These are phyloP conservation scores for Xylocopa sonorina DNA, from an alignment of 1,140 invertebrate genomes.

Conservation along the genomic window DNA sequence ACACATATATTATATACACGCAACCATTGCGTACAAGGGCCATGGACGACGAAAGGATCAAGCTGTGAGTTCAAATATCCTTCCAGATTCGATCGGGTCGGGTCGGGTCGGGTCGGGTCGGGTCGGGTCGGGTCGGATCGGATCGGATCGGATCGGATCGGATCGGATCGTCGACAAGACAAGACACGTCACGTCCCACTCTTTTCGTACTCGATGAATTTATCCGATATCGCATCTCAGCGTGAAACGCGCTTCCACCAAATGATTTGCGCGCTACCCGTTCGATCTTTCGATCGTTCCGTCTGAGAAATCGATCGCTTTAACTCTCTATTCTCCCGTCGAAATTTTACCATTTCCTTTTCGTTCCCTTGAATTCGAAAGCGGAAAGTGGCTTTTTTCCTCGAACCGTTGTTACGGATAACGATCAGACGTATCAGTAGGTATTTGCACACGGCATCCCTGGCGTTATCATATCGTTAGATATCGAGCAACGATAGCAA, in stretches of 20 bases:
- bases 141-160: background rate
- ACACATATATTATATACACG: background rate
- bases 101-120: background rate
- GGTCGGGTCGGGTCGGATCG: constrained; percentile 2
- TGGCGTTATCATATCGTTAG: constrained; percentile 48
- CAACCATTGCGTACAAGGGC: constrained; percentile 24
- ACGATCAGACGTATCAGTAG: constrained; percentile 9
- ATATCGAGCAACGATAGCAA: constrained; percentile 45
- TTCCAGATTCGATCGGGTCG: constrained; percentile 14
- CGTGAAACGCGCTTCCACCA: too few species aligned
- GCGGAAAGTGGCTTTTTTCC: too few species aligned
- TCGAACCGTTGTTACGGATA: background rate
- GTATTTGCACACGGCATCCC: constrained; percentile 59
- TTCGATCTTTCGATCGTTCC: background rate
- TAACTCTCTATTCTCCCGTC: background rate
- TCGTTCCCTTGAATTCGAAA: background rate
- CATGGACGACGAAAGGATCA: constrained; percentile 78
- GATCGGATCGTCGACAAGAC: too few species aligned
- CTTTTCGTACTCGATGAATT: background rate
- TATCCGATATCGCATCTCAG: too few species aligned
- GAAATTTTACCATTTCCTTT: background rate
- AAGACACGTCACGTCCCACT: too few species aligned
- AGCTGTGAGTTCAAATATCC: constrained; percentile 74
- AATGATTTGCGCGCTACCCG: too few species aligned
- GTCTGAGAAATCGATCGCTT: background rate